A percentile compares a stretch with the other conserved stretches of the same genome.
Conservation (phyloP, 2,113 vertebrate genomes). For the Boleophthalmus pectinirostris region DNA sequence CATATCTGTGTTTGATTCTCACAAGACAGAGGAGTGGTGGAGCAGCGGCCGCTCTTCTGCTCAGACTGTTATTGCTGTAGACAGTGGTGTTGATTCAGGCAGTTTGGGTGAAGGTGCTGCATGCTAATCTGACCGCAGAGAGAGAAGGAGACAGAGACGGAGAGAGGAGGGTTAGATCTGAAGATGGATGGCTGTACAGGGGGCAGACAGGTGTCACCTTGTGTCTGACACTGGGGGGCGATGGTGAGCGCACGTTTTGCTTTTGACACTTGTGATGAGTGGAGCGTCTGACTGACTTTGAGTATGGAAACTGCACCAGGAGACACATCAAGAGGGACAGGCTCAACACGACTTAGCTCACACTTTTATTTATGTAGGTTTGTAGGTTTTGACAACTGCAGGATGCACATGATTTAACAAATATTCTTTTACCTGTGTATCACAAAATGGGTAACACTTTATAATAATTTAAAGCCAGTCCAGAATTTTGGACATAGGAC, state of each 20-base stretch:
- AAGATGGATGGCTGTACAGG: constrained; percentile 11
- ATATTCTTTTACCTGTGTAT: background rate
- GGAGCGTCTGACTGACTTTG: background rate
- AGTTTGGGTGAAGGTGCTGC: background rate
- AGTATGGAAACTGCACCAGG: background rate
- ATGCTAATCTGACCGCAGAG: background rate
- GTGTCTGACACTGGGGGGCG: background rate
- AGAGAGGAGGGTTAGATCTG: background rate
- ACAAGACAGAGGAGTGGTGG: background rate
- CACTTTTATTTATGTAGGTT: background rate
- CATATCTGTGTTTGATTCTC: background rate
- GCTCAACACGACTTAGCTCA: background rate
- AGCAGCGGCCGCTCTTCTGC: background rate
- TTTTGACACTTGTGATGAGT: constrained; percentile 5
- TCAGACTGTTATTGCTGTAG: background rate
- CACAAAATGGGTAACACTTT: too few species aligned
- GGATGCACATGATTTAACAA: background rate
- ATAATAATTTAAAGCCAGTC: too few species aligned
- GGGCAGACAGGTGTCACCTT: constrained; percentile 11
- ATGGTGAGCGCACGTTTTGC: background rate
- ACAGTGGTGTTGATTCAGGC: background rate
- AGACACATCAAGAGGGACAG: background rate
- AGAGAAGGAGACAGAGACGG: background rate
- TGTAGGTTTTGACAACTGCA: background rate
- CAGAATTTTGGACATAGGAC: too few species aligned